These are phyloP conservation scores for Drosophila guanche DNA, from an alignment of 1,140 invertebrate genomes.

Conservation along the genomic window DNA sequence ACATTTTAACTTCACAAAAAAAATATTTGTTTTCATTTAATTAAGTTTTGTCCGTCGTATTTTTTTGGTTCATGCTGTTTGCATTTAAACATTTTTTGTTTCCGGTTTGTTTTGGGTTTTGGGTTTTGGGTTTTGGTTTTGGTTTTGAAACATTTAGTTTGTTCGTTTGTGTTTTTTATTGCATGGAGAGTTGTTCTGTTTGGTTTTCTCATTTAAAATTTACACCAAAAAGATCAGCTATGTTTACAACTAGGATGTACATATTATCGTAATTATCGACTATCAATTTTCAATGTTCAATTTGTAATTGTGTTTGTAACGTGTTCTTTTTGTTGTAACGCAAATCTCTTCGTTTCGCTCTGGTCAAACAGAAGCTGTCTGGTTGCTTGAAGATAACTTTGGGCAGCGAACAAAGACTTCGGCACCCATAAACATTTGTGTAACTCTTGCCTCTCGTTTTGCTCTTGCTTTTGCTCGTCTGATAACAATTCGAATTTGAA, in stretches of 20 bases:
- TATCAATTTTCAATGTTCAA: constrained; percentile 26
- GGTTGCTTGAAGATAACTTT: too few species aligned
- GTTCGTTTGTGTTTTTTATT: constrained; percentile 35
- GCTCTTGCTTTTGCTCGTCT: constrained; percentile 5
- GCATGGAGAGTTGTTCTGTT: constrained; percentile 48
- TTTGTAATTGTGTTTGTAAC: constrained; percentile 42
- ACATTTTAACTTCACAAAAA: constrained; percentile 79
- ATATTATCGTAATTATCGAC: constrained; percentile 32
- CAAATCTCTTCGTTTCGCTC: constrained; percentile 6
- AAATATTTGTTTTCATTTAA: constrained; percentile 56
- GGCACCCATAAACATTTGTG: constrained; percentile 47
- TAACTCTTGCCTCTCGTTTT: constrained; percentile 31
- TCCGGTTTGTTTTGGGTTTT: constrained; percentile 5
- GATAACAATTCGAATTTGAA: constrained; percentile 55
- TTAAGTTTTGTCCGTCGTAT: constrained; percentile 40
- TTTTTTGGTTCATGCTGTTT: constrained; percentile 57
- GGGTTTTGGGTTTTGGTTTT: constrained; percentile 5
- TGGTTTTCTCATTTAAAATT: constrained; percentile 62
- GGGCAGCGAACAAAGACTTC: background rate
- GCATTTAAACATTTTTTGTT: constrained; percentile 50
- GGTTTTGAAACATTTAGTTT: constrained; percentile 56
- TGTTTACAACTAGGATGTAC: constrained; percentile 61
- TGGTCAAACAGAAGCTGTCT: constrained; percentile 19
- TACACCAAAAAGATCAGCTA: constrained; percentile 75
- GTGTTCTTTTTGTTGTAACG: constrained; percentile 1